Evolutionary conservation across 2,113 vertebrate genomes (phyloP).

Genomic region (Gymnogyps californianus): DNA sequence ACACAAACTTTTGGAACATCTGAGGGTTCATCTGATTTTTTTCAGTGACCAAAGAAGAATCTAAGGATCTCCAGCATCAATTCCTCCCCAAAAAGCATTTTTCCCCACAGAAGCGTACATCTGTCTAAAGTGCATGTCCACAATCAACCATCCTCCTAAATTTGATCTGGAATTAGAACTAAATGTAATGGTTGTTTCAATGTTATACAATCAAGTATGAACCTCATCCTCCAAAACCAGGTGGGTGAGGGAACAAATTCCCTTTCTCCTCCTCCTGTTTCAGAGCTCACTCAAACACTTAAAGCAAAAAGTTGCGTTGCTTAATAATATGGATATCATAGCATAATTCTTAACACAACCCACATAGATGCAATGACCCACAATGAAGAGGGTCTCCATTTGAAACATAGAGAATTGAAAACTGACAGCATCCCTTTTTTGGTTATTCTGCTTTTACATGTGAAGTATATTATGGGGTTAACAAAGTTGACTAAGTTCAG

Average conservation of each 20-base stretch:
- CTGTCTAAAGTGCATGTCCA: background rate
- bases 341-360: background rate
- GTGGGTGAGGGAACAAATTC: background rate
- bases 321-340: background rate
- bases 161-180: background rate
- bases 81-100: background rate
- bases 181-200: background rate
- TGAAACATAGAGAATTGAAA: background rate
- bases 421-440: background rate
- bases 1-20: background rate
- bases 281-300: background rate
- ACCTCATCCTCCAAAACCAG: background rate
- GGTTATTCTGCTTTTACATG: background rate
- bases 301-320: background rate
- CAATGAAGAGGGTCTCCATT: background rate
- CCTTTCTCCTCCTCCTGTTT: background rate
- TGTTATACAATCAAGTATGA: background rate
- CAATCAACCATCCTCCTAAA: background rate
- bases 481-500: background rate
- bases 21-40: background rate
- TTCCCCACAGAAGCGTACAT: background rate
- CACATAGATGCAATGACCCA: background rate
- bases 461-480: background rate
- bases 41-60: background rate
- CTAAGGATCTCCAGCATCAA: background rate